Evolutionary conservation across 2,797 vertebrate genomes (phyloP).

Genomic region (Lutjanus argentimaculatus): DNA sequence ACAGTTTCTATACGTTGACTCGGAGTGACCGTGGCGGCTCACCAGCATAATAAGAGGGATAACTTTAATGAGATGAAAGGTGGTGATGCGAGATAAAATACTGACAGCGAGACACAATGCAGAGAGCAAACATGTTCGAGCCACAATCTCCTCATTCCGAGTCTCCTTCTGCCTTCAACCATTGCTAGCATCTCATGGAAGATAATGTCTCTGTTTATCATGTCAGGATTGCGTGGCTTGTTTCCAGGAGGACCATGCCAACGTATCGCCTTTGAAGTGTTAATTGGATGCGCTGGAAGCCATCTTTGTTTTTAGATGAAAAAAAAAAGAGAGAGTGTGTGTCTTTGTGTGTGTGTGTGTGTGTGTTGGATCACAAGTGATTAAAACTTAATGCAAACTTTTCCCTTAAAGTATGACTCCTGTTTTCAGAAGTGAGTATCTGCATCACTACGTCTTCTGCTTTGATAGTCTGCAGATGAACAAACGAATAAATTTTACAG

Average conservation of each 20-base stretch:
- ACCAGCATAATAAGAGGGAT: constrained; percentile 16
- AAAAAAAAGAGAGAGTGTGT: constrained; percentile 20
- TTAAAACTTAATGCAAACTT: constrained; percentile 49
- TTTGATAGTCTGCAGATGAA: constrained; percentile 47
- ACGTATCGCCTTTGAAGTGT: constrained; percentile 79
- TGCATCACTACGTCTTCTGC: constrained; percentile 13
- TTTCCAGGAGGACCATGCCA: constrained; percentile 73
- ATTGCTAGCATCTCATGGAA: constrained; percentile 50
- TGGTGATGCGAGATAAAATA: constrained; percentile 53
- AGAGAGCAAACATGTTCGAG: constrained; percentile 31
- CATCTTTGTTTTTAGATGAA: constrained; percentile 78
- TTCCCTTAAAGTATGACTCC: constrained; percentile 38
- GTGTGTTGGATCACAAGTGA: constrained; percentile 36
- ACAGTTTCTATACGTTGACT: constrained; percentile 20
- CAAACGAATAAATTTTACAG: constrained; percentile 45
- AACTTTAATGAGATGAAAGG: constrained; percentile 59
- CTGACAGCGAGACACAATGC: constrained; percentile 29
- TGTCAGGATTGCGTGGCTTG: constrained; percentile 68
- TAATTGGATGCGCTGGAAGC: constrained; percentile 79
- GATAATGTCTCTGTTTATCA: constrained; percentile 81
- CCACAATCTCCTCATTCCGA: constrained; percentile 28
- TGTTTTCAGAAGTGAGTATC: constrained; percentile 25
- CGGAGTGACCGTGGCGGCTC: constrained; percentile 29
- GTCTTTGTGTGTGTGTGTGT: not conserved
- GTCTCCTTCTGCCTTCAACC: constrained; percentile 41